phyloP scores from a whole-genome alignment of 2,888 invertebrate species.

The Operophtera brumata region DNA sequence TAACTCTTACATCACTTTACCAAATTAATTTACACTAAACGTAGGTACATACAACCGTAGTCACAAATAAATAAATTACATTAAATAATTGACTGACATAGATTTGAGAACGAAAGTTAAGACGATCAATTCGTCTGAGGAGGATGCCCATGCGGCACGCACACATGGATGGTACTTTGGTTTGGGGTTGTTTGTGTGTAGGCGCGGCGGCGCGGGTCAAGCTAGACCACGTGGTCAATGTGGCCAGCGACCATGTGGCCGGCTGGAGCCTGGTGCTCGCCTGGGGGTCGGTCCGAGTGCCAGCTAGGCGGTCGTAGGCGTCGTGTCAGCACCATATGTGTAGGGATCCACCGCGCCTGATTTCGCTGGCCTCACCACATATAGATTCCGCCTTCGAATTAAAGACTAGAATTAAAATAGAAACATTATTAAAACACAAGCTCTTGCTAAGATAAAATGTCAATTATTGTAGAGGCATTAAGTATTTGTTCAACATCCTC shows the following conservation, averaged over 20 bases:
- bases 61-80: slow-evolving; percentile 79
- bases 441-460: not conserved
- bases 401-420: slow-evolving; percentile 78
- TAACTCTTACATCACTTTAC: slow-evolving; percentile 70
- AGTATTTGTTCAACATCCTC: not conserved
- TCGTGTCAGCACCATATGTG: slow-evolving; percentile 76
- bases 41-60: slow-evolving; percentile 64
- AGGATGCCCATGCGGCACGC: slow-evolving; percentile 48
- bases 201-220: slow-evolving; percentile 48
- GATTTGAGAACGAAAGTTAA: slow-evolving; percentile 62
- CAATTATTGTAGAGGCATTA: not conserved
- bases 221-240: slow-evolving; percentile 15
- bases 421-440: slow-evolving; percentile 36
- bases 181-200: slow-evolving; percentile 67
- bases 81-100: slow-evolving; percentile 78
- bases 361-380: slow-evolving; percentile 82
- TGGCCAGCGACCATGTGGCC: slow-evolving; percentile 14
- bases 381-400: slow-evolving; percentile 82
- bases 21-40: slow-evolving; percentile 69
- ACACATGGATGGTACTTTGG: slow-evolving; percentile 68
- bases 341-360: slow-evolving; percentile 80
- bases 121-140: slow-evolving; percentile 59
- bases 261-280: slow-evolving; percentile 1
- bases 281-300: slow-evolving; percentile 21
- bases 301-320: slow-evolving; percentile 56